These are phyloP conservation scores for Patella depressa DNA, from an alignment of 2,888 invertebrate species.

Conservation along the genomic window DNA sequence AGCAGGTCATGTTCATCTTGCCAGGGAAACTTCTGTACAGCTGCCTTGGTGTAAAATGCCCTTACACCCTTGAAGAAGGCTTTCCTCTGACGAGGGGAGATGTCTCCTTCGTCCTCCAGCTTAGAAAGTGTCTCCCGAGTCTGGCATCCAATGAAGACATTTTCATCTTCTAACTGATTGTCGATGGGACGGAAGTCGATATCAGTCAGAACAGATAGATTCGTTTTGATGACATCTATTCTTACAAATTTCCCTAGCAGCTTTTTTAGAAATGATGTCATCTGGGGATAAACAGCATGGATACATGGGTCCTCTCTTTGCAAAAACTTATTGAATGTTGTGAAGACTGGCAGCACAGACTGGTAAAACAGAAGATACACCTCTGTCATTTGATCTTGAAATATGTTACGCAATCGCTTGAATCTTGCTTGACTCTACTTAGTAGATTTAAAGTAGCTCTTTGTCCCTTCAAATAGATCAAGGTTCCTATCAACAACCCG, in stretches of 20 bases:
- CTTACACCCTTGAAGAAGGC: slow-evolving; percentile 19
- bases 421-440: slow-evolving; percentile 10
- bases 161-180: background rate
- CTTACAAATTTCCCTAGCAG: slow-evolving; percentile 14
- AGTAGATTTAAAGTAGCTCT: slow-evolving; percentile 5
- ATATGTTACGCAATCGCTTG: background rate
- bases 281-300: too few species aligned
- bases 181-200: background rate
- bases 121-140: background rate
- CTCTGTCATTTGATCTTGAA: slow-evolving; percentile 12
- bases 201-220: slow-evolving; percentile 9
- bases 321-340: background rate
- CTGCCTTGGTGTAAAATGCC: slow-evolving; percentile 17
- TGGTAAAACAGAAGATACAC: slow-evolving; percentile 10
- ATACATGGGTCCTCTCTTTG: too few species aligned
- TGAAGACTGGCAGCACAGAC: slow-evolving; percentile 8
- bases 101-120: slow-evolving; percentile 10
- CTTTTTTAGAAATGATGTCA: background rate
- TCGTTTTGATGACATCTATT: slow-evolving; percentile 4
- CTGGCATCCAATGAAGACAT: slow-evolving; percentile 13
- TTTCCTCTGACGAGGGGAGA: slow-evolving; percentile 12
- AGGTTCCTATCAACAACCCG: background rate
- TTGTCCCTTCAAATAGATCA: slow-evolving; percentile 1
- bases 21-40: background rate
- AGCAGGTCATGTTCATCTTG: slow-evolving; percentile 11